Percentiles rank a stretch among this genome's conserved stretches.
These are phyloP conservation scores for Carcina quercana DNA, from an alignment of 2,888 invertebrate genomes.

Conservation along the genomic window DNA sequence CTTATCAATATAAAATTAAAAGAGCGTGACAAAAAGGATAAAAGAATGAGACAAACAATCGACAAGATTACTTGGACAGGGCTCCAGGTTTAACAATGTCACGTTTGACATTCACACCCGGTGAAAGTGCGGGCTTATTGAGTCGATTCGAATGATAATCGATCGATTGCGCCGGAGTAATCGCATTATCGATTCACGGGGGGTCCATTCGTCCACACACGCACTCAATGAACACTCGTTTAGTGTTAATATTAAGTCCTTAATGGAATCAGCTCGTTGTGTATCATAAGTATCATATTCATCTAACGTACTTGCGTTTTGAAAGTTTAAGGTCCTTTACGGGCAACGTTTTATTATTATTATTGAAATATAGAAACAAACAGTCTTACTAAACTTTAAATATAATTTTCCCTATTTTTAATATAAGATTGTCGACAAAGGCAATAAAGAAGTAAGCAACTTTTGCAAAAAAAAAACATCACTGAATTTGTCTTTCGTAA, in stretches of 20 bases:
- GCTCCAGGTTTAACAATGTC: slow-evolving; percentile 53
- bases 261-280: slow-evolving; percentile 12
- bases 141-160: slow-evolving; percentile 45
- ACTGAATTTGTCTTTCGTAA: too few relatives aligned
- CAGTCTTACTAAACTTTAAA: too few relatives aligned
- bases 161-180: slow-evolving; percentile 49
- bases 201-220: slow-evolving; percentile 36
- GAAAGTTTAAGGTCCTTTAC: too few relatives aligned
- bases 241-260: slow-evolving; percentile 16
- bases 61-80: slow-evolving; percentile 39
- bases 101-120: slow-evolving; percentile 59
- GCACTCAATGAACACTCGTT: slow-evolving; percentile 19
- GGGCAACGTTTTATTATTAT: too few relatives aligned
- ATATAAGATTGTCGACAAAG: too few relatives aligned
- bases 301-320: too few relatives aligned
- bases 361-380: too few relatives aligned
- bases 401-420: too few relatives aligned
- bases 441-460: too few relatives aligned
- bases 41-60: slow-evolving; percentile 37
- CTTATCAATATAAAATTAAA: slow-evolving; percentile 37
- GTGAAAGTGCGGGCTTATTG: slow-evolving; percentile 62
- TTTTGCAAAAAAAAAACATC: too few relatives aligned
- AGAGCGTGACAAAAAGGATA: slow-evolving; percentile 51
- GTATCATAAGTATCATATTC: background rate
- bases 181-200: slow-evolving; percentile 56